phyloP scores from a whole-genome alignment of 2,113 vertebrate genomes.

The Nannobrachium achirus region DNA sequence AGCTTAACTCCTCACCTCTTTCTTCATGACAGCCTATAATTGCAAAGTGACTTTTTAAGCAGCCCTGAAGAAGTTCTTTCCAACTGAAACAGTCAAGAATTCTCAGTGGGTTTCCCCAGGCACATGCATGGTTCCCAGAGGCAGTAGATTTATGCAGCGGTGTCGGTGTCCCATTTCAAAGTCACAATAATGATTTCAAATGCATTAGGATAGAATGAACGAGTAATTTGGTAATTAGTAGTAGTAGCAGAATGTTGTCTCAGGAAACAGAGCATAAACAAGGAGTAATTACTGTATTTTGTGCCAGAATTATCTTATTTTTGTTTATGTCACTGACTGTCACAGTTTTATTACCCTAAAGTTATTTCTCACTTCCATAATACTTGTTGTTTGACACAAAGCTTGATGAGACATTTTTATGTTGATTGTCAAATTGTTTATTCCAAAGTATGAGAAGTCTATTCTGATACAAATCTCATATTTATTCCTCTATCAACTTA shows the following conservation, averaged over 20 bases:
- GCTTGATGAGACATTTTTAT: too few species aligned
- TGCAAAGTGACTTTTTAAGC: conserved; percentile 65
- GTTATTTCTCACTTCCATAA: not conserved
- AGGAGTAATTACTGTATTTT: not conserved
- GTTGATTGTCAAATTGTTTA: not conserved
- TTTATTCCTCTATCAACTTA: not conserved
- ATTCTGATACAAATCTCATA: not conserved
- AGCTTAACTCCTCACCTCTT: conserved; percentile 63
- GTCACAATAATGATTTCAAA: conserved; percentile 25
- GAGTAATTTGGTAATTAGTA: conserved; percentile 39
- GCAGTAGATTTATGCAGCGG: conserved; percentile 31
- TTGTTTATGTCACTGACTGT: conserved; percentile 1
- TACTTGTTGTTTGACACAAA: not conserved
- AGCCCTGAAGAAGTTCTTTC: conserved; percentile 68
- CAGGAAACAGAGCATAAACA: conserved; percentile 3
- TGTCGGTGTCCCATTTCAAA: conserved; percentile 67
- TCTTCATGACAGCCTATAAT: conserved; percentile 71
- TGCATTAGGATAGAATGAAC: conserved; percentile 30
- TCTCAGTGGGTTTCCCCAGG: conserved; percentile 45
- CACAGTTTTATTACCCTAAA: not conserved
- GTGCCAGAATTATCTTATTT: not conserved
- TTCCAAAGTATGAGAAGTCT: not conserved
- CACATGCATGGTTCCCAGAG: not conserved
- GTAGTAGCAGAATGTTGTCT: conserved; percentile 13
- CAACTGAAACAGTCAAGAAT: conserved; percentile 60